phyloP scores from a whole-genome alignment of 1,140 invertebrate genomes.

The Sarcophaga peregrina region DNA sequence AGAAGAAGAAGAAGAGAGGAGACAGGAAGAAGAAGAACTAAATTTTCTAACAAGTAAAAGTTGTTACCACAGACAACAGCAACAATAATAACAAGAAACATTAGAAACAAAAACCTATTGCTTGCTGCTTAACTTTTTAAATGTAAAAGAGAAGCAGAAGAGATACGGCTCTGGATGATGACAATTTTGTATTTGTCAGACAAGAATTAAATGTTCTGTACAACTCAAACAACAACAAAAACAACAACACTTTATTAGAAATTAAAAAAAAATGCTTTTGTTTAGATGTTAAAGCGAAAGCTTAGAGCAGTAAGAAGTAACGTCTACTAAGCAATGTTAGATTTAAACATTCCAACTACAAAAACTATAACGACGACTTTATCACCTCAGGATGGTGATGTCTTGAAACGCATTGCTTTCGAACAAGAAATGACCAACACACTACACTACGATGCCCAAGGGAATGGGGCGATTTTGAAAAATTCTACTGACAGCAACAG shows the following conservation, averaged over 20 bases:
- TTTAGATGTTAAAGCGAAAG: not conserved
- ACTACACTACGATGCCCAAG: not conserved
- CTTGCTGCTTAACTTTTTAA: not conserved
- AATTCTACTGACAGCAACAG: not conserved
- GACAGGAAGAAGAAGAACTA: not conserved
- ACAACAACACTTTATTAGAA: not conserved
- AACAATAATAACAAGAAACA: not conserved
- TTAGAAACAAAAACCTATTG: not conserved
- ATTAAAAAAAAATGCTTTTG: not conserved
- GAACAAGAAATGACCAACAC: not conserved
- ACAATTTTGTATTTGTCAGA: not conserved
- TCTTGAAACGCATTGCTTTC: not conserved
- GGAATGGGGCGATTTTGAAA: not conserved
- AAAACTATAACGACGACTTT: constrained; percentile 16
- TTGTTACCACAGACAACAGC: not conserved
- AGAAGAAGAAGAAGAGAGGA: too few relatives aligned
- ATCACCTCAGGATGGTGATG: constrained; percentile 26
- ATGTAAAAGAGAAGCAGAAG: not conserved
- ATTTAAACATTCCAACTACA: constrained; percentile 30
- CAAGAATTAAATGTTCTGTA: not conserved
- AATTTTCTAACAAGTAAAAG: not conserved
- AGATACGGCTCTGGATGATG: not conserved
- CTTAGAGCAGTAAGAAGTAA: not conserved
- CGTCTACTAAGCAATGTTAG: not conserved
- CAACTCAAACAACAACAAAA: not conserved